These are phyloP conservation scores for Caenorhabditis doughertyi DNA, from an alignment of 2,888 invertebrate genomes.

Conservation along the genomic window DNA sequence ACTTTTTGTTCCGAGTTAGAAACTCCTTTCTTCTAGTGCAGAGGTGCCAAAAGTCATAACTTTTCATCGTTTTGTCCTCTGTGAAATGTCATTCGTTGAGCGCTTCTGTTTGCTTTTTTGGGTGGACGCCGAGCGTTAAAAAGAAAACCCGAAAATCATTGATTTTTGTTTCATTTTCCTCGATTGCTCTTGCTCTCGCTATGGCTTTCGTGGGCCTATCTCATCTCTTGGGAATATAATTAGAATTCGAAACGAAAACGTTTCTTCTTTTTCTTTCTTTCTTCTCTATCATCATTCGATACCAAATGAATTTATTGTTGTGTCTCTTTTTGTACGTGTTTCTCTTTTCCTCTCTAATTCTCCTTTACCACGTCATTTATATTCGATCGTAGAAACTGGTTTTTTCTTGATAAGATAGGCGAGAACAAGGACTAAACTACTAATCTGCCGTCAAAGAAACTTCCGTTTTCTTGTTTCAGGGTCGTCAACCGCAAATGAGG, in stretches of 20 bases:
- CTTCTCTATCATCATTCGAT: background rate
- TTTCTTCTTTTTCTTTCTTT: slow-evolving; percentile 21
- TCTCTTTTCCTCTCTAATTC: slow-evolving; percentile 28
- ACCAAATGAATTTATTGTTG: background rate
- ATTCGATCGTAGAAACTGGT: slow-evolving; percentile 18
- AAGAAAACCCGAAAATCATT: slow-evolving; percentile 26
- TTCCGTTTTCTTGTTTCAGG: slow-evolving; percentile 40
- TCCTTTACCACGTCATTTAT: slow-evolving; percentile 6
- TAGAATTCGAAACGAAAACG: slow-evolving; percentile 46
- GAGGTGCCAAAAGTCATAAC: slow-evolving; percentile 11
- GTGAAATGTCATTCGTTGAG: slow-evolving; percentile 6
- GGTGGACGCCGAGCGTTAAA: slow-evolving; percentile 27
- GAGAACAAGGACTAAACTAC: slow-evolving; percentile 40
- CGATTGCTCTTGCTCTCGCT: slow-evolving; percentile 3
- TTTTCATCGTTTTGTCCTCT: slow-evolving; percentile 5
- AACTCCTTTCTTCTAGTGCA: background rate
- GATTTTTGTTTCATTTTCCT: slow-evolving; percentile 43
- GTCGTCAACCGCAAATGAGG: slow-evolving; percentile 50
- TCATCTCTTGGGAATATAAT: slow-evolving; percentile 36
- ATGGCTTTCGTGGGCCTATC: background rate
- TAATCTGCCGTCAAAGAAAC: slow-evolving; percentile 23
- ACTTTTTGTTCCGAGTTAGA: background rate
- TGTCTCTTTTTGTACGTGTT: slow-evolving; percentile 26
- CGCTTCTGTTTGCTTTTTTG: slow-evolving; percentile 50
- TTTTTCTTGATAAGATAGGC: slow-evolving; percentile 33